Conservation (phyloP, 2,797 vertebrate species). For the Natrix natrix region DNA sequence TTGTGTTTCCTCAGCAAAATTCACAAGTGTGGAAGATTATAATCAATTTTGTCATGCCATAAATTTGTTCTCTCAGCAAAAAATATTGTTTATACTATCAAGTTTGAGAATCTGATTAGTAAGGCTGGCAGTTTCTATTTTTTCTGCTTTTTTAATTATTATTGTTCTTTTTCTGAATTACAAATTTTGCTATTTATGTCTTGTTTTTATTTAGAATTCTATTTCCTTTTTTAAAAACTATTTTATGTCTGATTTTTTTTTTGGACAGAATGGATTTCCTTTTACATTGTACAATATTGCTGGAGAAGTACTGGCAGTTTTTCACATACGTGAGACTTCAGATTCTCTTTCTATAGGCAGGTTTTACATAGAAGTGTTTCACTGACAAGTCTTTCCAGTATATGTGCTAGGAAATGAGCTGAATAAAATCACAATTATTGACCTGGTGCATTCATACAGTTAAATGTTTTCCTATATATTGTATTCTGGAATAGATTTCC, state of each 20-base stretch:
- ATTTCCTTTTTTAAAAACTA: neutral
- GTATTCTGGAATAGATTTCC: neutral
- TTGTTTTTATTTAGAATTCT: neutral
- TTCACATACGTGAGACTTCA: neutral
- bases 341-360: neutral
- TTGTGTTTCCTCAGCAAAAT: conserved; percentile 18
- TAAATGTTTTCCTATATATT: neutral
- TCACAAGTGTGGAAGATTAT: neutral
- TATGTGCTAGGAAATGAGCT: neutral
- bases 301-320: neutral
- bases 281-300: neutral
- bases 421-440: neutral
- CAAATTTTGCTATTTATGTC: neutral
- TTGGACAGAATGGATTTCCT: neutral
- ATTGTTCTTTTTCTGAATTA: neutral
- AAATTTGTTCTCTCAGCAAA: conserved; percentile 1
- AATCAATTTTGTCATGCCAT: conserved; percentile 10
- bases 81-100: conserved; percentile 3
- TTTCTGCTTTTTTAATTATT: neutral
- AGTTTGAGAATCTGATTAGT: conserved; percentile 1
- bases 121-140: neutral
- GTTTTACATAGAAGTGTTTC: neutral
- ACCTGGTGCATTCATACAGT: neutral
- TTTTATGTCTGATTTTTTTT: neutral
- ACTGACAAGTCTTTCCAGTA: neutral